These are phyloP conservation scores for Eledone cirrhosa DNA, from an alignment of 2,888 invertebrate genomes.

Conservation along the genomic window DNA sequence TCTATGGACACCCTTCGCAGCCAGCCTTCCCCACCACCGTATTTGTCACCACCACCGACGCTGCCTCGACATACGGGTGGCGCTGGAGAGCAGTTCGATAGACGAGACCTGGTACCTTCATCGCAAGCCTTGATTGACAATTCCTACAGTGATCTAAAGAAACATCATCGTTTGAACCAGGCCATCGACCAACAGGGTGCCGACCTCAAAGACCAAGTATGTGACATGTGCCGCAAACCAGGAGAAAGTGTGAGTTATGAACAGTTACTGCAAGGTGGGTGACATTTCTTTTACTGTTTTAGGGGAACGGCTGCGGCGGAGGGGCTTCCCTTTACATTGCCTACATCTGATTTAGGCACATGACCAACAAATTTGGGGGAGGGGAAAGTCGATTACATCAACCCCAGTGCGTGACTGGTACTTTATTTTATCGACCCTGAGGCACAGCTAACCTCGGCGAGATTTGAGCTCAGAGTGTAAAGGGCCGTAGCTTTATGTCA, in stretches of 20 bases:
- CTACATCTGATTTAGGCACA: too few relatives aligned
- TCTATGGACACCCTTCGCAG: conserved; percentile 12
- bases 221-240: conserved; percentile 52
- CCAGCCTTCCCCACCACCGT: conserved; percentile 8
- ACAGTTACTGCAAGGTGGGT: conserved; percentile 56
- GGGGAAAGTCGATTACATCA: too few relatives aligned
- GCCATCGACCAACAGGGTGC: conserved; percentile 52
- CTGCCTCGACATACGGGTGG: not conserved
- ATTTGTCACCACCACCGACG: not conserved
- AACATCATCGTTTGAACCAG: conserved; percentile 51
- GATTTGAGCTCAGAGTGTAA: too few relatives aligned
- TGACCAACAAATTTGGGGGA: too few relatives aligned
- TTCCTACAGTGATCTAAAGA: conserved; percentile 48
- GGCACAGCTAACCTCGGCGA: too few relatives aligned
- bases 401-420: too few relatives aligned
- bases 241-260: conserved; percentile 58
- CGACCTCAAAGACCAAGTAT: conserved; percentile 51
- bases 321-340: too few relatives aligned
- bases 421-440: too few relatives aligned
- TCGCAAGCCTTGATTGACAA: conserved; percentile 50
- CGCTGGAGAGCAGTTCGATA: conserved; percentile 46
- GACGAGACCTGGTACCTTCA: conserved; percentile 50
- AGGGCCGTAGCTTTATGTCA: too few relatives aligned
- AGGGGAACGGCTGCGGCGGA: too few relatives aligned
- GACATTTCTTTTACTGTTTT: not conserved